These are phyloP conservation scores for Cancer borealis DNA, from an alignment of 2,888 invertebrate species.

Conservation along the genomic window DNA sequence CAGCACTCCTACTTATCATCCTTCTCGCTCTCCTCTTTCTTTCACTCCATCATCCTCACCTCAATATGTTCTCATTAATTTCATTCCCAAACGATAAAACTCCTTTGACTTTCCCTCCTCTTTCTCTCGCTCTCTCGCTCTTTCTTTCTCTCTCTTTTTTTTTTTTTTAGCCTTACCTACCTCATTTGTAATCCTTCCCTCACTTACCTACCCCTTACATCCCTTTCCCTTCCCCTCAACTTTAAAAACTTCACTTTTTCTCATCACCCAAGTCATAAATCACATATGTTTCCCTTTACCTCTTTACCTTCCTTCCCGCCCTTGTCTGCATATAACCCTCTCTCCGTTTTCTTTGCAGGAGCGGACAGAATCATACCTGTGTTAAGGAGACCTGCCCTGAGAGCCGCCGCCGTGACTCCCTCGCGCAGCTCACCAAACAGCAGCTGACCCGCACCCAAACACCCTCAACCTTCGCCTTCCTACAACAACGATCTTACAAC, in stretches of 20 bases:
- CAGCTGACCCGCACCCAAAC: conserved; percentile 5
- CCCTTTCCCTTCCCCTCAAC: too few relatives aligned
- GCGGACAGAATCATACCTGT: conserved; percentile 68
- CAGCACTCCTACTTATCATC: background rate
- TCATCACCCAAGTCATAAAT: too few relatives aligned
- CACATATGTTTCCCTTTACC: background rate
- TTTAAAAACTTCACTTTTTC: too few relatives aligned
- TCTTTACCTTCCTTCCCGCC: background rate
- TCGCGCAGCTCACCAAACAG: conserved; percentile 66
- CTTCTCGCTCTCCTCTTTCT: background rate
- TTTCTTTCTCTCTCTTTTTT: background rate
- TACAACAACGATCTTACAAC: conserved; percentile 57
- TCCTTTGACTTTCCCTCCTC: background rate
- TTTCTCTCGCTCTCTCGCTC: background rate
- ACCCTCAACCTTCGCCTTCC: conserved; percentile 45
- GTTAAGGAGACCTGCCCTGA: conserved; percentile 72
- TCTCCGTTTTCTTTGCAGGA: conserved; percentile 51
- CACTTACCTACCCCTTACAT: too few relatives aligned
- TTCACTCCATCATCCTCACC: too few relatives aligned
- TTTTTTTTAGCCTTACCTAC: too few relatives aligned
- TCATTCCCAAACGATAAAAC: too few relatives aligned
- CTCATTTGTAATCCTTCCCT: too few relatives aligned
- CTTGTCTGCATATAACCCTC: background rate
- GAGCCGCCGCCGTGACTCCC: conserved; percentile 70
- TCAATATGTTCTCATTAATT: too few relatives aligned